These are phyloP conservation scores for Rhegmatorhina hoffmannsi DNA, from an alignment of 2,113 vertebrate species.

Conservation along the genomic window DNA sequence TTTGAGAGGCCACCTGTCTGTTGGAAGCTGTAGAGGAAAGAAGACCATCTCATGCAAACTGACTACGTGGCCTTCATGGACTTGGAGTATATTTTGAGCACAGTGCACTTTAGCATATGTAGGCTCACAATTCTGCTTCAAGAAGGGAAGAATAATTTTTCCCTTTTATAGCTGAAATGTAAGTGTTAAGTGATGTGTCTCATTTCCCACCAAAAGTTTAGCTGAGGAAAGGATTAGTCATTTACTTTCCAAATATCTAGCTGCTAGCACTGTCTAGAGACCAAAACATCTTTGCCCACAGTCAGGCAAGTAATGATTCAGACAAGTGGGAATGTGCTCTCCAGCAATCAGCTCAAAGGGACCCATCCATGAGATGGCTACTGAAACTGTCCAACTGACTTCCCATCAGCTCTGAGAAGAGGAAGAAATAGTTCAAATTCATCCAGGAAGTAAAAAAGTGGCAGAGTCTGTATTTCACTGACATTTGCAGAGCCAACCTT, in stretches of 20 bases:
- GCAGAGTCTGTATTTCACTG: neutral
- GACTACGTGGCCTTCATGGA: neutral
- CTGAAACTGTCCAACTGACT: neutral
- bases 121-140: neutral
- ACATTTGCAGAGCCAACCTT: neutral
- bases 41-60: neutral
- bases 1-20: neutral
- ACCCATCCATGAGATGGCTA: neutral
- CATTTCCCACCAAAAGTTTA: neutral
- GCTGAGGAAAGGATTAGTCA: neutral
- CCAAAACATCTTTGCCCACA: neutral
- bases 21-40: neutral
- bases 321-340: neutral
- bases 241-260: neutral
- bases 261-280: neutral
- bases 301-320: neutral
- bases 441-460: neutral
- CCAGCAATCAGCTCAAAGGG: neutral
- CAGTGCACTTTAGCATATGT: neutral
- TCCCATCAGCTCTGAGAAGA: neutral
- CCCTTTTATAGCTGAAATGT: neutral
- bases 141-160: neutral
- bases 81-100: neutral
- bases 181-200: neutral
- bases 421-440: conserved; percentile 30